A percentile compares a stretch with the other conserved stretches of the same genome.
These are phyloP conservation scores for Dinoponera quadriceps DNA, from an alignment of 1,140 invertebrate species.

Conservation along the genomic window DNA sequence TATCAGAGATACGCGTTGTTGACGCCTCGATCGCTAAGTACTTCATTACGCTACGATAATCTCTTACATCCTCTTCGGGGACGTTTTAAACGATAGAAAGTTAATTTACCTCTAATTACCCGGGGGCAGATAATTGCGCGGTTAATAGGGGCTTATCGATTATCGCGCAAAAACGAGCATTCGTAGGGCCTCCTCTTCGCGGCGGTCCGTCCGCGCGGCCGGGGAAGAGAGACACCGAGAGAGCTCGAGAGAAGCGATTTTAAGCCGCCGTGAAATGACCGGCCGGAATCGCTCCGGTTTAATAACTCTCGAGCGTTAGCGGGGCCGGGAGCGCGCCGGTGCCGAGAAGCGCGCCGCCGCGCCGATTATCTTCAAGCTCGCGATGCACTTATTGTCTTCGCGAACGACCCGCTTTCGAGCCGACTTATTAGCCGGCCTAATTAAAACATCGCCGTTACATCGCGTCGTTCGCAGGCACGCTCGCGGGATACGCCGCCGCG, in stretches of 20 bases:
- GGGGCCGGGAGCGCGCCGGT: background rate
- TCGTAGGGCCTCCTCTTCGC: slow-evolving; percentile 8
- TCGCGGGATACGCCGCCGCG: background rate
- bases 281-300: slow-evolving; percentile 30
- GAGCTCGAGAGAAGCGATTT: slow-evolving; percentile 38
- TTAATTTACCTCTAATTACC: slow-evolving; percentile 52
- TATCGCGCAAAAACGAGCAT: slow-evolving; percentile 21
- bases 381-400: slow-evolving; percentile 39
- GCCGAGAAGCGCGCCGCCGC: background rate
- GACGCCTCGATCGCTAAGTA: slow-evolving; percentile 24
- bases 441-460: slow-evolving; percentile 67
- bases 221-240: background rate
- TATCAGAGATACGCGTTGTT: slow-evolving; percentile 27
- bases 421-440: slow-evolving; percentile 52
- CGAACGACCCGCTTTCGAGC: slow-evolving; percentile 35
- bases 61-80: slow-evolving; percentile 22
- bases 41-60: slow-evolving; percentile 50
- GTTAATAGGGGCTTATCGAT: slow-evolving; percentile 50
- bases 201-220: background rate
- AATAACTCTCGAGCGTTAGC: slow-evolving; percentile 26
- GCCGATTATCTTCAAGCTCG: slow-evolving; percentile 54
- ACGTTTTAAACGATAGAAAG: slow-evolving; percentile 44
- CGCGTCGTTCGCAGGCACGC: no score
- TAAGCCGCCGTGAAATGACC: slow-evolving; percentile 57
- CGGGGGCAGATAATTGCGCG: slow-evolving; percentile 41